Evolutionary conservation across 2,888 invertebrate genomes (phyloP).

Genomic region (Sinelater perroti): DNA sequence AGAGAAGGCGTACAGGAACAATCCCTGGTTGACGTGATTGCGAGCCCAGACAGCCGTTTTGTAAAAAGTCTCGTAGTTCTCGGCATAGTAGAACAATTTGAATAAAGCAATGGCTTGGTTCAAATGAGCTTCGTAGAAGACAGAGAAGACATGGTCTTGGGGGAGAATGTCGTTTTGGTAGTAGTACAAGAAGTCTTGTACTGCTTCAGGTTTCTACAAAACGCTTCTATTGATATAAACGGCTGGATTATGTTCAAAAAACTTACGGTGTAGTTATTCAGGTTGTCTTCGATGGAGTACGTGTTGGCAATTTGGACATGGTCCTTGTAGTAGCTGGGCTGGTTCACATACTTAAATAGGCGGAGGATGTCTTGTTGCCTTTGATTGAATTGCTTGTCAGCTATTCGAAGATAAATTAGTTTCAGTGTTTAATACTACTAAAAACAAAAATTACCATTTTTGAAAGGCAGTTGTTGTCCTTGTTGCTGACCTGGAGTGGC

Average conservation of each 20-base stretch:
- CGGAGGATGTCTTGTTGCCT: constrained; percentile 54
- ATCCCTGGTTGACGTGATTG: constrained; percentile 72
- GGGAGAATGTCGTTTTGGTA: constrained; percentile 68
- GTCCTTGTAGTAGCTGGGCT: constrained; percentile 51
- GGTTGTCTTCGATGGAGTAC: constrained; percentile 59
- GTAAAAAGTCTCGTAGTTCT: constrained; percentile 75
- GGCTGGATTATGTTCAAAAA: too few relatives aligned
- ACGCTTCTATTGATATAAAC: too few relatives aligned
- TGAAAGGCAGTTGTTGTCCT: constrained; percentile 44
- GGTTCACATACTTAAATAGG: constrained; percentile 50
- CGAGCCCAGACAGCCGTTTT: constrained; percentile 75
- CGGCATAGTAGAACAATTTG: constrained; percentile 74
- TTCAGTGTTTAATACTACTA: constrained; percentile 29
- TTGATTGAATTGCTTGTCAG: constrained; percentile 5
- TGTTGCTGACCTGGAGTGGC: constrained; percentile 53
- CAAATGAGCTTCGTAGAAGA: constrained; percentile 68
- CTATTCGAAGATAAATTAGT: too few relatives aligned
- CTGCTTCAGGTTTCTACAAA: constrained; percentile 66
- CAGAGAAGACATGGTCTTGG: constrained; percentile 69
- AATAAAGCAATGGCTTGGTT: constrained; percentile 72
- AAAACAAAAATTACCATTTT: constrained; percentile 54
- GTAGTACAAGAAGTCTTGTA: constrained; percentile 66
- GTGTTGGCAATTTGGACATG: constrained; percentile 65
- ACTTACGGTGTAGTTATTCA: constrained; percentile 58
- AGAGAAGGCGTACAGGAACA: constrained; percentile 72